Evolutionary conservation across 2,113 vertebrate species (phyloP), one percentile per base, ranked within the genome.

Genomic region (Rhegmatorhina hoffmannsi): DNA sequence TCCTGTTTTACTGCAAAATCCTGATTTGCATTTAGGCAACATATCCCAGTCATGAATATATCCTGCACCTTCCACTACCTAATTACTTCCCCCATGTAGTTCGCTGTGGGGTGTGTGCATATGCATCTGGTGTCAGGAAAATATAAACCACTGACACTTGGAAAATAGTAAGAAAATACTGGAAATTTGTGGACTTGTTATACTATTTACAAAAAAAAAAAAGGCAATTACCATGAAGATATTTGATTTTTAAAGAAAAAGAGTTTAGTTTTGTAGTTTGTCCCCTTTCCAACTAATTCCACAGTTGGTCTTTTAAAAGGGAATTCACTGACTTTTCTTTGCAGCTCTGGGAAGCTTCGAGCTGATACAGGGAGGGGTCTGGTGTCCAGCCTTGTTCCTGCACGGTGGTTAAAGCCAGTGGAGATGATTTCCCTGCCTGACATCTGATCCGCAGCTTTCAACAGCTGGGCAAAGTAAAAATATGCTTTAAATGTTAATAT

Each of bases 181-280:
- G 36, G 43, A 49, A 83, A 87, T 15, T 4, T 1, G 20, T 31
- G 4, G 38, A 49, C 10, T 2, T 56, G 5, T 66, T 53, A 1
- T 46, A 31, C 43, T 59, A 24, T 25, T 60, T 33, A 18, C 53
- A 11, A 9, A 64, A 50, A 9, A 62, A 44, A 50, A 25, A 50
- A 26, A 12, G 15, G 1, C 3, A 19, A 9, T 43, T 15, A 25
- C 16, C 5, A 4, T 6, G 3, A 89, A 28, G 20, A 11, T 3
- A 17, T 40, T n/a, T 82, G 36, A 33, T 89, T 92, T 60, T 53
- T 40, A 36, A 83, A 64, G 34, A 66, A 56, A 78, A 76, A 53
- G 17, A 17, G 2, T 21, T 31, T 43, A 38, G 31, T 6, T 68
- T 46, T 84, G 40, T 79, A 70, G 29, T 24, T 68, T 60, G 18